Conservation (phyloP, 2,797 vertebrate genomes). For the Tenualosa thibaudeaui region DNA sequence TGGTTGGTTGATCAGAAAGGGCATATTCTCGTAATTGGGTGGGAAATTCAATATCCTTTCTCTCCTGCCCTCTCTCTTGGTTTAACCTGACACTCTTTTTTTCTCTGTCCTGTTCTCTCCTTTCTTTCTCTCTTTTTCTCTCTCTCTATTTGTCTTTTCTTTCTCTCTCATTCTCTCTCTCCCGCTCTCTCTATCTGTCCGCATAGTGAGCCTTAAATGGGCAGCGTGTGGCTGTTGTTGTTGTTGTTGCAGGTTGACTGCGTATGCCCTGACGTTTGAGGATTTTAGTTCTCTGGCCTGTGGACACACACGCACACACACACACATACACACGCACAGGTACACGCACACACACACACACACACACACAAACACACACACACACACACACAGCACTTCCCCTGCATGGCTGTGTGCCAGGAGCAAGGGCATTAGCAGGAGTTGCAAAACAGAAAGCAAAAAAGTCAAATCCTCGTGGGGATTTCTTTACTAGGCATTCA, state of each 20-base stretch:
- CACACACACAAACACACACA: slow-evolving; percentile 2
- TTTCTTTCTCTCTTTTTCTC: neutral
- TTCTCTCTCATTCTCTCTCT: neutral
- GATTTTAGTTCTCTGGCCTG: neutral
- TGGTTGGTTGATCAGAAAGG: slow-evolving; percentile 72
- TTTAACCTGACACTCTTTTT: slow-evolving; percentile 30
- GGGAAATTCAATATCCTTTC: slow-evolving; percentile 70
- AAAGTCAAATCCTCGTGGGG: neutral
- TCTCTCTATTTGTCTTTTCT: neutral
- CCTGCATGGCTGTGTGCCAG: neutral
- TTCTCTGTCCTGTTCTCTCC: slow-evolving; percentile 17
- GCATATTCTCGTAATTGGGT: slow-evolving; percentile 68
- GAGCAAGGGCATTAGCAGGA: neutral
- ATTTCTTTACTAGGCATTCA: neutral
- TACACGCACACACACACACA: slow-evolving; percentile 1
- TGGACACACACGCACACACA: neutral
- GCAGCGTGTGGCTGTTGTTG: neutral
- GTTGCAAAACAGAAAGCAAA: neutral
- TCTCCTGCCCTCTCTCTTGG: slow-evolving; percentile 47
- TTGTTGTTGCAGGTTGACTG: slow-evolving; percentile 19
- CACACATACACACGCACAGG: neutral
- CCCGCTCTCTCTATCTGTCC: slow-evolving; percentile 1
- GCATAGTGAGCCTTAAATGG: neutral
- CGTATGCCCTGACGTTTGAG: neutral
- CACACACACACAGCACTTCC: neutral